Base-by-base conservation (phyloP, 2,888 invertebrate genomes). In the Apotomis capreana region DNA sequence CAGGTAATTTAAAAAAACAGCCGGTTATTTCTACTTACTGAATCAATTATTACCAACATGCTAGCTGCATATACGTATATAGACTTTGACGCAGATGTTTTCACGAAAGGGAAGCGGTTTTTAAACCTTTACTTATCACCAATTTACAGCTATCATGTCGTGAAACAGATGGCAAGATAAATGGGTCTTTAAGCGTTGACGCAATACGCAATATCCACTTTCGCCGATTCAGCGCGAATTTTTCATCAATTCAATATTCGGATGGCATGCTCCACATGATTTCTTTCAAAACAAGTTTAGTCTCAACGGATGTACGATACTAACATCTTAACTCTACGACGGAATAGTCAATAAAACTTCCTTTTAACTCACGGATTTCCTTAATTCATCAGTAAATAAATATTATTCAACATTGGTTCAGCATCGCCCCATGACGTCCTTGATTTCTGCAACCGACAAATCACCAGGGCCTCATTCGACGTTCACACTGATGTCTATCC, bases 161-260 rank as follows among this genome's bases (percentile, higher is more conserved):
- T 2, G 1, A 26, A 26, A 26, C 2, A 26, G 26, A 26, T 26
- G 26, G 2, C 26, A 26, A 26, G 26, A 26, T 26, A 26, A 26
- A 26, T 26, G 26, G 26, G 55, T 5, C 55, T 55, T 55, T 9
- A 55, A 8, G 55, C 13, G 55, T 55, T 15, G 55, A 55, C 55
- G 15, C 8, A 44, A 44, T 6, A 8, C 3, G 26, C 13, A 55
- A 57, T 57, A 57, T 77, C 78, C 73, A 81, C 83, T 83, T 83
- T 82, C 84, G 67, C 81, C 73, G 70, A 69, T 77, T 78, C 77
- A 78, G 74, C 74, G 74, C 74, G 77, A 59, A 6, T 5, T 40
- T 40, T 40, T 40, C 0, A 40, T 6, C 40, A 40, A 3, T 6
- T 46, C 44, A 49, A 8, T 10, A 49, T 49, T 49, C 46, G 26